These are phyloP conservation scores for Apis laboriosa DNA, from an alignment of 1,140 invertebrate species.

Conservation along the genomic window DNA sequence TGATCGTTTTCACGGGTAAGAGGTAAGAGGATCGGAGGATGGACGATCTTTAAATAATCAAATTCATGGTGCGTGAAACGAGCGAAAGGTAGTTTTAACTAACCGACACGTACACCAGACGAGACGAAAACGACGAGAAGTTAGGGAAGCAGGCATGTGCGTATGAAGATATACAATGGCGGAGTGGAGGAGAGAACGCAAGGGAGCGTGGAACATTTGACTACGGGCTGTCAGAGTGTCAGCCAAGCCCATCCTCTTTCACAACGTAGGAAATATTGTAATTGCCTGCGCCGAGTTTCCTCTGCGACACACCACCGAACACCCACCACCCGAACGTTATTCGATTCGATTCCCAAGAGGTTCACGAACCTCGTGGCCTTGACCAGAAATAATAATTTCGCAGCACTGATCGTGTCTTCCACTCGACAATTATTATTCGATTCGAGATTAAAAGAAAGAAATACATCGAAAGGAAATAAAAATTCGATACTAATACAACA, in stretches of 20 bases:
- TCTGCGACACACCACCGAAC: slow-evolving; percentile 51
- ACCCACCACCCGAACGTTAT: slow-evolving; percentile 52
- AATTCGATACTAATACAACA: too few species aligned
- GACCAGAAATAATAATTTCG: slow-evolving; percentile 27
- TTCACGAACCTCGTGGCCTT: slow-evolving; percentile 62
- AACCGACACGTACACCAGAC: slow-evolving; percentile 17
- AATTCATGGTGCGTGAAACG: slow-evolving; percentile 6
- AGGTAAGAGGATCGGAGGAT: neutral
- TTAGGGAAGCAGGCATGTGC: slow-evolving; percentile 52
- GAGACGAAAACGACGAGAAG: slow-evolving; percentile 49
- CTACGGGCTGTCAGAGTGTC: slow-evolving; percentile 75
- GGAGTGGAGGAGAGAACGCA: slow-evolving; percentile 59
- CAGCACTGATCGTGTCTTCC: neutral
- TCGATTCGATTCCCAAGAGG: slow-evolving; percentile 65
- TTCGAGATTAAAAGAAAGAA: too few species aligned
- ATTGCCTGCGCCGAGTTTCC: slow-evolving; percentile 67
- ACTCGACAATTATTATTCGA: too few species aligned
- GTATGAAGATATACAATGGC: slow-evolving; percentile 50
- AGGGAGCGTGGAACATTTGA: slow-evolving; percentile 77
- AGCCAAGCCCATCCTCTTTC: slow-evolving; percentile 79
- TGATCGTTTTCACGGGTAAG: neutral
- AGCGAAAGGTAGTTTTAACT: slow-evolving; percentile 30
- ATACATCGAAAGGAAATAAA: too few species aligned
- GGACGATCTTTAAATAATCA: neutral
- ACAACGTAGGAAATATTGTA: slow-evolving; percentile 77